A percentile compares a stretch with the other conserved stretches of the same genome.
phyloP scores from a whole-genome alignment of 2,888 invertebrate species.

The Coecobrya sp. region DNA sequence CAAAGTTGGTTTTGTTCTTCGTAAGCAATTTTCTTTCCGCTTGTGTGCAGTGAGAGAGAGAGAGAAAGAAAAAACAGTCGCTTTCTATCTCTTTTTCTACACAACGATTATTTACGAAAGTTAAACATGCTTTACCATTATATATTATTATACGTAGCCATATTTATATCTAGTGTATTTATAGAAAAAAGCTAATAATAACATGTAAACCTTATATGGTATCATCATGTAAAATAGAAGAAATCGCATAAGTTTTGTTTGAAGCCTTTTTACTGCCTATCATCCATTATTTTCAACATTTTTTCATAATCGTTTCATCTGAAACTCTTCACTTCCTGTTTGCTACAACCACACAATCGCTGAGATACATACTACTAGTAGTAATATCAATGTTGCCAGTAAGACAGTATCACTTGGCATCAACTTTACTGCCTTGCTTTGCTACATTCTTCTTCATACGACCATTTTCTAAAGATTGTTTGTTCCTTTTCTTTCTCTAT shows the following conservation, averaged over 20 bases:
- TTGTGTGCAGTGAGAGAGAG: background rate
- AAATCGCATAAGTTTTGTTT: background rate
- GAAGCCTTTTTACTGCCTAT: background rate
- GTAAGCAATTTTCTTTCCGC: conserved; percentile 60
- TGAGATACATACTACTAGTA: background rate
- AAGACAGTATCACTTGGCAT: conserved; percentile 5
- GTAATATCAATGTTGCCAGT: background rate
- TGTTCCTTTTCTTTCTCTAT: conserved; percentile 16
- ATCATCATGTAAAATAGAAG: background rate
- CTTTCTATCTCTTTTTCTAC: background rate
- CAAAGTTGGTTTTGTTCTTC: conserved; percentile 68
- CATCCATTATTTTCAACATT: background rate
- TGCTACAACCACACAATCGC: background rate
- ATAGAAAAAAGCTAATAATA: background rate
- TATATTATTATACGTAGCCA: conserved; percentile 19
- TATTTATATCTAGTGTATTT: background rate
- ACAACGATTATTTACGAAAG: conserved; percentile 4
- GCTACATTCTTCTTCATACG: background rate
- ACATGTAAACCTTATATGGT: background rate
- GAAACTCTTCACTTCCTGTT: conserved; percentile 63
- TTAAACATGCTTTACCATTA: conserved; percentile 12
- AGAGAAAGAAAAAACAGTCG: background rate
- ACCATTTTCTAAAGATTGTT: conserved; percentile 10
- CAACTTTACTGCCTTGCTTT: conserved; percentile 4
- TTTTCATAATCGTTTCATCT: conserved; percentile 7